Conservation (phyloP, 1,140 invertebrate genomes). For the Pogonognathellus flavescens region DNA sequence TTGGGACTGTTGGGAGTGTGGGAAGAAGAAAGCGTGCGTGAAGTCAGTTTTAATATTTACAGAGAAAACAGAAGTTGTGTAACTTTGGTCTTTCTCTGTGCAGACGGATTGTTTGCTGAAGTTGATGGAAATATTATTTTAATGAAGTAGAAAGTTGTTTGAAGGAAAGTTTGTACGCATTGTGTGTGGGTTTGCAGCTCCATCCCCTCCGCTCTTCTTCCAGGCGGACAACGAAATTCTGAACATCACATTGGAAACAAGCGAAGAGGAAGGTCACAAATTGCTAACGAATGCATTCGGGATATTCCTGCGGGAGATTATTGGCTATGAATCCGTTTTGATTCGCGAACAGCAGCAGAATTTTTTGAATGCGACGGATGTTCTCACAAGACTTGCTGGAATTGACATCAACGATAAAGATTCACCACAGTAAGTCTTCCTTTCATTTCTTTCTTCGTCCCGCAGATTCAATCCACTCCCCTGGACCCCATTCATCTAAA, state of each 20-base stretch:
- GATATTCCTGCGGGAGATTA: constrained; percentile 70
- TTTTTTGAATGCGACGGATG: constrained; percentile 51
- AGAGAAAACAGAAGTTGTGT: too few species aligned
- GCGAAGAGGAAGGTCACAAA: constrained; percentile 68
- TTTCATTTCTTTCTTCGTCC: neutral
- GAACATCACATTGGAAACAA: constrained; percentile 44
- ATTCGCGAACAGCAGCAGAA: constrained; percentile 67
- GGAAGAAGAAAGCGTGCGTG: too few species aligned
- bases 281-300: constrained; percentile 70
- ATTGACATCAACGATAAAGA: neutral
- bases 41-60: too few species aligned
- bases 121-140: too few species aligned
- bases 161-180: neutral
- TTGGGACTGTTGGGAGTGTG: too few species aligned
- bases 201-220: constrained; percentile 30
- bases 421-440: neutral
- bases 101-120: too few species aligned
- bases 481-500: too few species aligned
- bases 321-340: constrained; percentile 70
- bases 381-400: constrained; percentile 31
- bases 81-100: too few species aligned
- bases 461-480: too few species aligned
- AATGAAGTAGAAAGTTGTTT: too few species aligned
- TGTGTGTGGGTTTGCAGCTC: neutral
- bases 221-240: constrained; percentile 53